phyloP scores from a whole-genome alignment of 2,888 invertebrate genomes.

The Eupithecia subfuscata region DNA sequence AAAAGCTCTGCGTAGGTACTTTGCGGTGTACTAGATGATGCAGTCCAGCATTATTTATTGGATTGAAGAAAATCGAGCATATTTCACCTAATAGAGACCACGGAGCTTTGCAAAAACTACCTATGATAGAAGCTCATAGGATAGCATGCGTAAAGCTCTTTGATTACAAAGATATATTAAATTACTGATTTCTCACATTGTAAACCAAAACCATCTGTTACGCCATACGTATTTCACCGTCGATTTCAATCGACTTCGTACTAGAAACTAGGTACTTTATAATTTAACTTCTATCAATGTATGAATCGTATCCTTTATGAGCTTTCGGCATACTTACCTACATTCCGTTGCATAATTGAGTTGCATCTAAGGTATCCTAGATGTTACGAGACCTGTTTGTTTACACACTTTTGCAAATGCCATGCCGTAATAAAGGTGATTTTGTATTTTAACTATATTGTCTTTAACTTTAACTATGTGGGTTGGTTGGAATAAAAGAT shows the following conservation, averaged over 20 bases:
- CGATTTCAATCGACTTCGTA: not conserved
- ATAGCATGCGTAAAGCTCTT: not conserved
- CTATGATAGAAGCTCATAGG: not conserved
- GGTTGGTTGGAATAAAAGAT: too few species aligned
- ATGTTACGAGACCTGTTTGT: slow-evolving; percentile 44
- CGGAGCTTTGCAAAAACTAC: not conserved
- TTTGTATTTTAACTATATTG: too few species aligned
- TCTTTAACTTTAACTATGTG: too few species aligned
- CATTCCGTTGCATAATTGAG: slow-evolving; percentile 38
- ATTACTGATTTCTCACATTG: not conserved
- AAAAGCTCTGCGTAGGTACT: not conserved
- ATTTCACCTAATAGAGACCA: not conserved
- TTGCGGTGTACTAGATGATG: not conserved
- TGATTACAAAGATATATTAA: not conserved
- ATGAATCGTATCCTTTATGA: not conserved
- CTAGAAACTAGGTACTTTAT: not conserved
- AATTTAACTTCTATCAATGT: not conserved
- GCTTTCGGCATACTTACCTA: slow-evolving; percentile 6
- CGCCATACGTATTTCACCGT: not conserved
- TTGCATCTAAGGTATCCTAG: slow-evolving; percentile 42
- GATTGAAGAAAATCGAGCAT: not conserved
- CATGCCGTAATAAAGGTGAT: slow-evolving; percentile 36
- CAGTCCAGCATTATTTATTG: not conserved
- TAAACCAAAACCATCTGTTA: not conserved
- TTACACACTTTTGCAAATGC: slow-evolving; percentile 42